Evolutionary conservation across 2,888 invertebrate genomes (phyloP), one percentile per base, ranked within the genome.

Genomic region (Mythimna albipuncta): DNA sequence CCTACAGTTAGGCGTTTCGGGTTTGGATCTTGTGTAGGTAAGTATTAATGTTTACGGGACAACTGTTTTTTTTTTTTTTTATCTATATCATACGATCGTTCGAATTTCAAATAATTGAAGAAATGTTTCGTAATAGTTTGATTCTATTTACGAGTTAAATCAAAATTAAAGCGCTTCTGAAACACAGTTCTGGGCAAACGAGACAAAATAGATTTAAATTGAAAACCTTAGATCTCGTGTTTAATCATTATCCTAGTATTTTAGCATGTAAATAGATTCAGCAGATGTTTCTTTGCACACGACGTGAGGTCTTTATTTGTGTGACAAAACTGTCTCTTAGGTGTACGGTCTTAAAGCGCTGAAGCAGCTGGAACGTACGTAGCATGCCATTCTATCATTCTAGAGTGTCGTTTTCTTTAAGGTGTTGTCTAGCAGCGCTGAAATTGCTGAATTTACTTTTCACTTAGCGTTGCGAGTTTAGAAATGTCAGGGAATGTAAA

Each of bases 281-380:
- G 35, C 7, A 41, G 16, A 50, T 52, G 55, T 67, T 61, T 67
- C 35, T 47, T 55, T 55, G 35, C 4, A 13, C 21, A 65, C 19
- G 21, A 50, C 19, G 57, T 78, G 16, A 62, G 16, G 35, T 71
- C 5, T 77, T 10, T 55, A 41, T 61, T 54, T 50, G 26, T 44
- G 21, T 21, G 50, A 55, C 21, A 62, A 57, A 5, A 47, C 16
- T 16, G 35, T 38, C 16, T 26, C n/a, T 5, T 10, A 55, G 16
- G 13, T 38, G 26, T 19, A 35, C 6, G 9, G 13, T 11, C 11
- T 26, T 57, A 3, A 10, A 76, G 52, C 44, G 19, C 19, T 73
- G 13, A 52, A 73, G 6, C 35, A 59, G 47, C 47, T 65, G 11
- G 7, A 73, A 32, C 13, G 0, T 47, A 72, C 2, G n/a, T 11